Percentiles rank a stretch among this genome's conserved stretches.
Conservation (phyloP, 53 echinoderm and acorn worm species). For the Actinopyga echinites region DNA sequence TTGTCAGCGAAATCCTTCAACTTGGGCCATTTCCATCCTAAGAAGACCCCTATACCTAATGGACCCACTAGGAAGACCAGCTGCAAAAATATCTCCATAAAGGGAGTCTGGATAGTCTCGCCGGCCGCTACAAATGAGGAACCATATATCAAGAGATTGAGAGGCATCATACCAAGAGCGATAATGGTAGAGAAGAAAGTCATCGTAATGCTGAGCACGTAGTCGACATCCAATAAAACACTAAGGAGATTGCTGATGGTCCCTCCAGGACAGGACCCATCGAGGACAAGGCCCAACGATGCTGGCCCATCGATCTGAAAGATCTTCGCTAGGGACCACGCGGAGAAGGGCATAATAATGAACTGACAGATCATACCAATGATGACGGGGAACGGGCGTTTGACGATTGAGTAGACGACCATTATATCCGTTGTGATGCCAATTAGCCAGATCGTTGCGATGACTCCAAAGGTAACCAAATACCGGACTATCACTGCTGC, state of each 20-base stretch:
- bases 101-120: slow-evolving; percentile 72
- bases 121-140: slow-evolving; percentile 57
- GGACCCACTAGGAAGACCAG: slow-evolving; percentile 73
- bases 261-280: slow-evolving; percentile 92
- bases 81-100: slow-evolving; percentile 78
- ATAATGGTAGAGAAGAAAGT: slow-evolving; percentile 84
- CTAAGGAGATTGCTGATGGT: slow-evolving; percentile 84
- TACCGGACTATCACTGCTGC: slow-evolving; percentile 56
- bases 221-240: slow-evolving; percentile 80
- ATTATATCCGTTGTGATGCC: slow-evolving; percentile 77
- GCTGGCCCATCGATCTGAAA: slow-evolving; percentile 63
- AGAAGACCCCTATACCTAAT: slow-evolving; percentile 63
- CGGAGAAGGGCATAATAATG: slow-evolving; percentile 82
- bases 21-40: slow-evolving; percentile 78
- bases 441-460: slow-evolving; percentile 79
- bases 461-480: slow-evolving; percentile 62
- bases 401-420: slow-evolving; percentile 66
- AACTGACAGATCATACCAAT: slow-evolving; percentile 94
- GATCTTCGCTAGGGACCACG: slow-evolving; percentile 69
- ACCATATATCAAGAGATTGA: slow-evolving; percentile 88
- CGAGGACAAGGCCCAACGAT: slow-evolving; percentile 78
- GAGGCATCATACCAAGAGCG: slow-evolving; percentile 88
- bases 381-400: slow-evolving; percentile 73
- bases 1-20: slow-evolving; percentile 64
- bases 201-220: slow-evolving; percentile 93